phyloP scores from a whole-genome alignment of 2,888 invertebrate species.

The Agrochola lota region DNA sequence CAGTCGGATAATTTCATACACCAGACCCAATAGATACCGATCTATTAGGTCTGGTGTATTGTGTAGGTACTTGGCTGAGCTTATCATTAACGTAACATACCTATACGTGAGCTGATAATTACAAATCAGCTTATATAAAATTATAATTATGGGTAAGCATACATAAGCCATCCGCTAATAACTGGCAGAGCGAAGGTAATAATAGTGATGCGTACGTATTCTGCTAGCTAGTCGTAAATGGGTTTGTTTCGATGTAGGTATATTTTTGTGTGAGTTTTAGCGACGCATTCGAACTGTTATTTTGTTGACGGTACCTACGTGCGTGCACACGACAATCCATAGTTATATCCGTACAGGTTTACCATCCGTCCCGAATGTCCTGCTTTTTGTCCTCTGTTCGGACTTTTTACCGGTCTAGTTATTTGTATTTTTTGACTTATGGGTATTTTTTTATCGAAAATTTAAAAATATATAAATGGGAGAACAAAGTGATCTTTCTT shows the following conservation, averaged over 20 bases:
- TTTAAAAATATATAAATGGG: no score
- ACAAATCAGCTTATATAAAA: background rate
- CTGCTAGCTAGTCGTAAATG: background rate
- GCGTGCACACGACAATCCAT: background rate
- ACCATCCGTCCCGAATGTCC: background rate
- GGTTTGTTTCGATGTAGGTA: constrained; percentile 14
- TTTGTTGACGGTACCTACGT: constrained; percentile 16
- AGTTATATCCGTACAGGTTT: background rate
- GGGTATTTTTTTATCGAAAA: background rate
- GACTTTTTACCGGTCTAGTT: background rate
- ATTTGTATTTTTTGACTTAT: background rate
- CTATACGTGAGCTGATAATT: constrained; percentile 19
- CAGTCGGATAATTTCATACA: no score
- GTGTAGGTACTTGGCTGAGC: background rate
- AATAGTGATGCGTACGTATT: background rate
- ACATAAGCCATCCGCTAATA: background rate
- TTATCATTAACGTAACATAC: background rate
- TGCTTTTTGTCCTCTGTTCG: background rate
- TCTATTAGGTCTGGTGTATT: background rate
- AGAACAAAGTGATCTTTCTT: background rate
- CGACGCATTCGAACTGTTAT: constrained; percentile 28
- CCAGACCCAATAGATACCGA: no score
- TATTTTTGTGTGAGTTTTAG: constrained; percentile 52
- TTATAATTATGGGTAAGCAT: background rate
- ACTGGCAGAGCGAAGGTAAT: constrained; percentile 4